A percentile compares a stretch with the other conserved stretches of the same genome.
Conservation (phyloP, 2,797 vertebrate species). For the Rhabdomys pumilio region DNA sequence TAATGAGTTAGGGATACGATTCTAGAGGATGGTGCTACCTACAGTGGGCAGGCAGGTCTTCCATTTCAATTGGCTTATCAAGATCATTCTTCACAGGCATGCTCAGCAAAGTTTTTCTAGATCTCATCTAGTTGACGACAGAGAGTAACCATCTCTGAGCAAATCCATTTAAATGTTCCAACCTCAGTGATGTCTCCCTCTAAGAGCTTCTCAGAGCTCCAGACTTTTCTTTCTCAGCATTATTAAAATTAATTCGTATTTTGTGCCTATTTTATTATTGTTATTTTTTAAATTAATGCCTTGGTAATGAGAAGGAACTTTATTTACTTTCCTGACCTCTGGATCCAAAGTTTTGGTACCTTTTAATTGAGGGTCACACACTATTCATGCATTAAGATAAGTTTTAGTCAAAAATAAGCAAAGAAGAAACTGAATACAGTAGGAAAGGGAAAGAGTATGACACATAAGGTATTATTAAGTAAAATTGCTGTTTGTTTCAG, state of each 20-base stretch:
- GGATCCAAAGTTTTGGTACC: neutral
- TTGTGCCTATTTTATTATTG: neutral
- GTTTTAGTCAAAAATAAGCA: neutral
- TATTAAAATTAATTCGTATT: slow-evolving; percentile 1
- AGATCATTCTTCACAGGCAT: neutral
- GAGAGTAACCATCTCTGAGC: neutral
- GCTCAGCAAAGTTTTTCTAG: too few relatives aligned
- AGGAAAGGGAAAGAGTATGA: neutral
- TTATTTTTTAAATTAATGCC: neutral
- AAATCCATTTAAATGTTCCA: neutral
- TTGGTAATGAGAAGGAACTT: neutral
- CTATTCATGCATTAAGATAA: neutral
- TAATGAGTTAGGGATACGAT: neutral
- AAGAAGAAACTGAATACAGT: neutral
- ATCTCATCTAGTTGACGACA: neutral
- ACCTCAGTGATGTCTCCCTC: neutral
- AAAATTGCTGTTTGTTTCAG: slow-evolving; percentile 6
- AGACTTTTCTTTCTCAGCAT: slow-evolving; percentile 13
- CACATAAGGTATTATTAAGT: neutral
- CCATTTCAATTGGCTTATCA: neutral
- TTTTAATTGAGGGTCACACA: neutral
- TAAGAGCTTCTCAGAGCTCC: neutral
- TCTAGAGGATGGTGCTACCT: neutral
- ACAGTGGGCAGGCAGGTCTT: neutral
- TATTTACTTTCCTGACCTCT: neutral